A percentile compares a stretch with the other conserved stretches of the same genome.
These are phyloP conservation scores for Psittacula cyanocephala DNA, from an alignment of 2,113 vertebrate species.

Conservation along the genomic window DNA sequence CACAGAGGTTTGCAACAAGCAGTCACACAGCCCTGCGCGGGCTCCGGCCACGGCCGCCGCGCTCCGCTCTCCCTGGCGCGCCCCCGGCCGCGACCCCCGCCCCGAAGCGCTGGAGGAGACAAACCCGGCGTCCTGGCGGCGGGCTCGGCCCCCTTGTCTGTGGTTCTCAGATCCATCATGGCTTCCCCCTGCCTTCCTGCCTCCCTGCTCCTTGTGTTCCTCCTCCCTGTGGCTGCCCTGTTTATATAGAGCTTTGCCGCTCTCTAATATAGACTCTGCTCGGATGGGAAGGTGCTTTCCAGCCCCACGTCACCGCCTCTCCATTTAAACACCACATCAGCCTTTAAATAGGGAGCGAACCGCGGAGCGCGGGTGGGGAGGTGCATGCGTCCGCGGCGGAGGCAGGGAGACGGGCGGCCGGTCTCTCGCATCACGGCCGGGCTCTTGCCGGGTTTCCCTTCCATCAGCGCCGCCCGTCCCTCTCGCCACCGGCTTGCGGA, in stretches of 20 bases:
- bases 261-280: constrained; percentile 98
- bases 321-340: constrained; percentile 93
- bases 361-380: constrained; percentile 76
- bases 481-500: not conserved
- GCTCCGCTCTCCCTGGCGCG: constrained; percentile 28
- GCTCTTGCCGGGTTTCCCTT: not conserved
- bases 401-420: constrained; percentile 9
- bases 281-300: constrained; percentile 96
- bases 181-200: constrained; percentile 74
- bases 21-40: constrained; percentile 71
- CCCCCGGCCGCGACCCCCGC: constrained; percentile 56
- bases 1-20: constrained; percentile 80
- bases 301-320: constrained; percentile 92
- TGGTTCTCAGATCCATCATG: constrained; percentile 76
- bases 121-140: constrained; percentile 68
- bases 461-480: not conserved
- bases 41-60: constrained; percentile 5
- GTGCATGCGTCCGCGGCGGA: constrained; percentile 70
- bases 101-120: constrained; percentile 66
- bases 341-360: constrained; percentile 94
- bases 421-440: not conserved
- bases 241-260: constrained; percentile 96
- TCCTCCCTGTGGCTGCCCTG: constrained; percentile 88
- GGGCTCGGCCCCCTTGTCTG: constrained; percentile 69
- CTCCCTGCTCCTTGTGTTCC: constrained; percentile 85